Base-by-base conservation (phyloP, 2,113 vertebrate species). In the Podilymbus podiceps region DNA sequence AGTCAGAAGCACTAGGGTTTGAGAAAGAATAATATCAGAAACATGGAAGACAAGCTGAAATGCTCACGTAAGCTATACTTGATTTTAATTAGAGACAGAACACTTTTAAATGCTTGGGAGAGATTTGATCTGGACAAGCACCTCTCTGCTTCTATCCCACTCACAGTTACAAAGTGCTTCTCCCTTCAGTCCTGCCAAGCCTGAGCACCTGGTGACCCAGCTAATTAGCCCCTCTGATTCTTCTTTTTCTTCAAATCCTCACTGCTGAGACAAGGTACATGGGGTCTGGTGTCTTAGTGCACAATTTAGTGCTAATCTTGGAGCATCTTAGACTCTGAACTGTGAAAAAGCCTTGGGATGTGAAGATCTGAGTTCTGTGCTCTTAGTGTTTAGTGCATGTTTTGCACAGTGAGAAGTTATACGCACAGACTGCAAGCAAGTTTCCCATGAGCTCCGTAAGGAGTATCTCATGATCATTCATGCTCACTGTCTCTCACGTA, bases 1-100 rank as follows among this genome's bases (percentile, higher is more conserved):
- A 94, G 46, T 62, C 66, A 58, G 53, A 60, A 89, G 49, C 78
- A 82, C 42, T 79, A 73, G 52, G 66, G 72, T 67, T 64, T 89
- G 30, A 55, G 66, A 87, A 75, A 85, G 52, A 75, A 50, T 46
- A 69, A 15, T 30, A 76, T 38, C 8, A 66, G 58, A 89, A 46
- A 28, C 38, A 42, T 8, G 19, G 27, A 69, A 75, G 40, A 56
- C 47, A 59, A 79, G 25, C 1, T 62, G 35, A 91, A 90, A 95
- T 28, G 33, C 35, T 79, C 49, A 81, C 10, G 50, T 85, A 50
- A 87, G 35, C 56, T 59, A 24, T 60, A 53, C 49, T 75, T 79
- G 52, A 42, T 88, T 81, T 68, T 47, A 85, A 80, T 44, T 68
- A 63, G 56, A 88, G 66, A 73, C 8, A 79, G 49, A 72, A 88